These are phyloP conservation scores for Ptilodon capucinus DNA, from an alignment of 2,888 invertebrate species.

Conservation along the genomic window DNA sequence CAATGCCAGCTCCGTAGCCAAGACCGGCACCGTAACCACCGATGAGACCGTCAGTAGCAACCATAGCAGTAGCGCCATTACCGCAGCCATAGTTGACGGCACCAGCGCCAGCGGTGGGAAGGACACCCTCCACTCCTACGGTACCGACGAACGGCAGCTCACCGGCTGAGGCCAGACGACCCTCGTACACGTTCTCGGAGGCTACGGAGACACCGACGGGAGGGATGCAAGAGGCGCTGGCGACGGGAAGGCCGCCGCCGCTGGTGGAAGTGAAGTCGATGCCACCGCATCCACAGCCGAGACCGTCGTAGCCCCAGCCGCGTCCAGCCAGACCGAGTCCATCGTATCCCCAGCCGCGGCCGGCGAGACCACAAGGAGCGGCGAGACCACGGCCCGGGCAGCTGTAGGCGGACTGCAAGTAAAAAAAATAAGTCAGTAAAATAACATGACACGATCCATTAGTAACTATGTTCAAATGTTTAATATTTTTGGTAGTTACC, in stretches of 20 bases:
- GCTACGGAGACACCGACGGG: constrained; percentile 10
- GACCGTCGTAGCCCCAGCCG: constrained; percentile 1
- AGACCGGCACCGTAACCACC: too few relatives aligned
- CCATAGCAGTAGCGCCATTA: too few relatives aligned
- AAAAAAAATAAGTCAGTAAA: not conserved
- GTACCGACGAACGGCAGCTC: constrained; percentile 35
- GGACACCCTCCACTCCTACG: constrained; percentile 40
- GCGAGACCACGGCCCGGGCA: constrained; percentile 5
- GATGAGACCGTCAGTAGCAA: too few relatives aligned
- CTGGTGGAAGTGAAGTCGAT: constrained; percentile 10
- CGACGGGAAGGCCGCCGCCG: constrained; percentile 25
- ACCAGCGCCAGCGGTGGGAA: constrained; percentile 45
- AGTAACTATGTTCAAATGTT: too few relatives aligned
- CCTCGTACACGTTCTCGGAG: constrained; percentile 10
- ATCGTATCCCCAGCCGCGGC: not conserved
- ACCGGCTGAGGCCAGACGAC: constrained; percentile 7
- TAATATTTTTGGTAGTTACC: too few relatives aligned
- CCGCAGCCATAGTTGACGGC: constrained; percentile 44
- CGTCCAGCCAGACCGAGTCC: not conserved
- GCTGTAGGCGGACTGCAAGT: not conserved
- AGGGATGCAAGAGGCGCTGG: constrained; percentile 14
- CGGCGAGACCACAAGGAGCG: too few relatives aligned
- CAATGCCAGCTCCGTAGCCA: not conserved
- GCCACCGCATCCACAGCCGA: not conserved
- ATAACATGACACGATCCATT: too few relatives aligned